A percentile compares a stretch with the other conserved stretches of the same genome.
These are phyloP conservation scores for Sinocyclocheilus anophthalmus DNA, from an alignment of 2,113 vertebrate genomes.

Conservation along the genomic window DNA sequence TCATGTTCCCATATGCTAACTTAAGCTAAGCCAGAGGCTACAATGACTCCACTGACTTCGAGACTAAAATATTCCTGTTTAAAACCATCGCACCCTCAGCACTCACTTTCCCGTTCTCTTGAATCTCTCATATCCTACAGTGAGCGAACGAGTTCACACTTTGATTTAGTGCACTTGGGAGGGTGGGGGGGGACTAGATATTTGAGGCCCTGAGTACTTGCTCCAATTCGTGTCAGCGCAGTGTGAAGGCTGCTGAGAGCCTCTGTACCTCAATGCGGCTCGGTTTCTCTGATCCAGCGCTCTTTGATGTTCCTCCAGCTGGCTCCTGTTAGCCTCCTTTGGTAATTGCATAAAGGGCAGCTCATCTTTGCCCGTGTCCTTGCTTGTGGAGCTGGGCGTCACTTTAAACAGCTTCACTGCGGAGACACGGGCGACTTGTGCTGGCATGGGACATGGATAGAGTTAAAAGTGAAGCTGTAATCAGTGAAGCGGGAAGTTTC, in stretches of 20 bases:
- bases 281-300: constrained; percentile 42
- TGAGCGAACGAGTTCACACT: neutral
- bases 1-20: neutral
- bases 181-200: constrained; percentile 12
- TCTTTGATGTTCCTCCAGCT: constrained; percentile 54
- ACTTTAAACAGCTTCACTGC: constrained; percentile 24
- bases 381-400: neutral
- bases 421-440: neutral
- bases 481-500: neutral
- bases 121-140: constrained; percentile 20
- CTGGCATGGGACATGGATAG: constrained; percentile 20
- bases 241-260: constrained; percentile 32
- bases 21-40: constrained; percentile 16
- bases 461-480: constrained; percentile 20
- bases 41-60: neutral
- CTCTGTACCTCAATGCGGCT: constrained; percentile 21
- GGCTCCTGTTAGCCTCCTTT: constrained; percentile 37
- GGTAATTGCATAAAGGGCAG: constrained; percentile 32
- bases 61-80: neutral
- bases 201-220: too few species aligned
- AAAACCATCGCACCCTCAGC: neutral
- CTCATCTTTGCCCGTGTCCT: neutral
- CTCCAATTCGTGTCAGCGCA: constrained; percentile 16
- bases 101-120: neutral
- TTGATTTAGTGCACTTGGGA: constrained; percentile 22